Evolutionary conservation across 2,797 vertebrate species (phyloP), one percentile per base, ranked within the genome.

Genomic region (Ibycter americanus): DNA sequence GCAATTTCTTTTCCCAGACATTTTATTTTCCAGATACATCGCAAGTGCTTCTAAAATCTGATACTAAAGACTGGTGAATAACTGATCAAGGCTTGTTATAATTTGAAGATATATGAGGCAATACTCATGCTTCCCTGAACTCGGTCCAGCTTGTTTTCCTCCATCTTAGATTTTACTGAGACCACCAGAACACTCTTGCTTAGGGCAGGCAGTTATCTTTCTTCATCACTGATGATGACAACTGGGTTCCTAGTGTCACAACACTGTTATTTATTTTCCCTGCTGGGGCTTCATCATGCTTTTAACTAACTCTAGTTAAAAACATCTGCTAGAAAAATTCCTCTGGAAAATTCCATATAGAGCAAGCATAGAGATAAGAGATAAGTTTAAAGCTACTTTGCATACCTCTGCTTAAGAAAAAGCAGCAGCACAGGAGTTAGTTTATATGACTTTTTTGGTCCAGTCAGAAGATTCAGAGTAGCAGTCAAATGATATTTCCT

Each of bases 281-380:
- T 92, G n/a, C 47, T 63, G 25, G 32, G 38, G 25, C 34, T 95
- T 95, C 85, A 76, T 92, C 87, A n/a, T 77, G 44, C 46, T 52
- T 93, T 94, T 85, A 91, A 82, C 65, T 17, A 17, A 58, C 80
- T 71, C 40, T 65, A 68, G 70, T 82, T 93, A 95, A 95, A 96
- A 97, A 97, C 81, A 96, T 96, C 90, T 96, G 73, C 70, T 84
- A 76, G 55, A 89, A 20, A 68, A 87, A 97, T 92, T 95, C 92
- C 86, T 97, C 84, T 94, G 94, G 92, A 97, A 97, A 97, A 96
- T 97, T 97, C 93, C 96, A 63, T 58, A 40, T 89, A 73, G 65
- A 82, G 83, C 63, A 91, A 87, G 62, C 83, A 32, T 32, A 87
- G 61, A 49, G 82, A 94, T 93, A 89, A 95, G 86, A 87, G 78